phyloP scores from a whole-genome alignment of 2,888 invertebrate genomes.

The Erebia aethiops region DNA sequence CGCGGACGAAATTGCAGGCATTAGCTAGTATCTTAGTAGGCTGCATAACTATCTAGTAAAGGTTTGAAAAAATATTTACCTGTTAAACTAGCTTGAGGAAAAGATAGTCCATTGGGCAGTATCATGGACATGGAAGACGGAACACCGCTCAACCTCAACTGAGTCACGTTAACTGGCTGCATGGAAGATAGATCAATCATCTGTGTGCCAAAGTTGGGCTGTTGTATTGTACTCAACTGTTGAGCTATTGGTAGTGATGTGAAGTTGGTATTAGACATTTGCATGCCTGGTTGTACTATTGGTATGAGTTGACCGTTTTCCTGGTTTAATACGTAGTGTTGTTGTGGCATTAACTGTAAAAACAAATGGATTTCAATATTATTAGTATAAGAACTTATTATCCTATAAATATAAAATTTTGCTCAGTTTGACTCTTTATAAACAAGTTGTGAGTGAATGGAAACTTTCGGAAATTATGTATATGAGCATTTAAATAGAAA shows the following conservation, averaged over 20 bases:
- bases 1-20: too few relatives aligned
- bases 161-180: conserved; percentile 77
- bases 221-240: conserved; percentile 63
- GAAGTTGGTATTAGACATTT: conserved; percentile 73
- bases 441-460: too few relatives aligned
- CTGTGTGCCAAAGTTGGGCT: conserved; percentile 73
- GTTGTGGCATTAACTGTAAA: conserved; percentile 68
- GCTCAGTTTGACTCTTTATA: too few relatives aligned
- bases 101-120: conserved; percentile 67
- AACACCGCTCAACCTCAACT: conserved; percentile 69
- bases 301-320: conserved; percentile 78
- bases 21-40: too few relatives aligned
- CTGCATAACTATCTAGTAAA: too few relatives aligned
- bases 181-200: conserved; percentile 73
- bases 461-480: too few relatives aligned
- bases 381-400: background rate
- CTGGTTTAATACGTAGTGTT: conserved; percentile 76
- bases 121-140: conserved; percentile 80
- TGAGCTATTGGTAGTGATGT: conserved; percentile 71
- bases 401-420: background rate
- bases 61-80: conserved; percentile 40
- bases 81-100: conserved; percentile 70
- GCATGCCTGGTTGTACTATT: conserved; percentile 75
- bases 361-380: background rate
- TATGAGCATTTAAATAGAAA: too few relatives aligned